phyloP scores from a whole-genome alignment of 2,113 vertebrate species.

The Hypanus sabinus region DNA sequence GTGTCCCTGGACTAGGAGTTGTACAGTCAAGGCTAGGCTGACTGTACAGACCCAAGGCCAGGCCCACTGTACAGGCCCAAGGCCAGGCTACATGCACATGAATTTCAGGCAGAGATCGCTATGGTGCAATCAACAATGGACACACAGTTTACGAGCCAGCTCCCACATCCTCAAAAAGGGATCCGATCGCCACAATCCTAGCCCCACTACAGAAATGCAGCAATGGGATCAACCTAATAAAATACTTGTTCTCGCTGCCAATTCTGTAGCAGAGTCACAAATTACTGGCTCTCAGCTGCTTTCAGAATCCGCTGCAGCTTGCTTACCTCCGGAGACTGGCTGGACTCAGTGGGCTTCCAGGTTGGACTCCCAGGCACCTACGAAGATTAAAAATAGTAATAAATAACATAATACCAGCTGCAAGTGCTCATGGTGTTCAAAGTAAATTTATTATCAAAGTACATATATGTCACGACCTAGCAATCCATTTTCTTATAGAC shows the following conservation, averaged over 20 bases:
- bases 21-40: too few relatives aligned
- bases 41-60: neutral
- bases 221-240: neutral
- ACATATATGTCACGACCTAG: too few relatives aligned
- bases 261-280: neutral
- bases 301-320: neutral
- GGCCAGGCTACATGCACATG: neutral
- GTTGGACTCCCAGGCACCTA: slow-evolving; percentile 56
- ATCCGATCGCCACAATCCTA: neutral
- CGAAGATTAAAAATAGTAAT: neutral
- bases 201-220: neutral
- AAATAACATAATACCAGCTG: neutral
- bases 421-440: neutral
- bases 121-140: neutral
- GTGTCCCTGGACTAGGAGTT: neutral
- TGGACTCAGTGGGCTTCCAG: slow-evolving; percentile 53
- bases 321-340: slow-evolving; percentile 55
- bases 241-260: neutral
- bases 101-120: neutral
- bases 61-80: too few relatives aligned
- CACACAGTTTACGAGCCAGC: too few relatives aligned
- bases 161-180: too few relatives aligned
- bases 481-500: too few relatives aligned
- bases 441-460: too few relatives aligned
- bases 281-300: neutral